phyloP scores from a whole-genome alignment of 2,797 vertebrate genomes.

The Alosa sapidissima region DNA sequence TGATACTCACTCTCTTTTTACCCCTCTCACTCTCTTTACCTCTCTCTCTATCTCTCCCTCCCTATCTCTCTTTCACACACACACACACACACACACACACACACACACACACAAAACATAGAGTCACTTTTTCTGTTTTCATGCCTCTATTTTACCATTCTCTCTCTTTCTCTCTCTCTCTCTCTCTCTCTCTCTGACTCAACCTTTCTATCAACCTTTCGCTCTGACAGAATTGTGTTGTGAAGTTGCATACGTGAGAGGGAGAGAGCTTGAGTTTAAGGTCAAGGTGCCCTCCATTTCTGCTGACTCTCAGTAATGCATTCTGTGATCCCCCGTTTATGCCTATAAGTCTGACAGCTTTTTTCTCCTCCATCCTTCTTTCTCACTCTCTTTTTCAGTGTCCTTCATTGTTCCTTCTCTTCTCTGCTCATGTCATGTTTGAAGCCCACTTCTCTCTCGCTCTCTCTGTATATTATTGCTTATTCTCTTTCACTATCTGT shows the following conservation, averaged over 20 bases:
- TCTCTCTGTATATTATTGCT: neutral
- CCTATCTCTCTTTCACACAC: neutral
- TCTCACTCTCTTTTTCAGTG: constrained; percentile 4
- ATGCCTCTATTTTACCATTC: neutral
- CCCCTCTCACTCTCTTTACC: constrained; percentile 1
- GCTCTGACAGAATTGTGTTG: constrained; percentile 13
- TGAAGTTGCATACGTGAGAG: neutral
- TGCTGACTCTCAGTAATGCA: neutral
- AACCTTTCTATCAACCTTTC: neutral
- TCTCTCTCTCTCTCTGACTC: neutral
- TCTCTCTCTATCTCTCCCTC: neutral
- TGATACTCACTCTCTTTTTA: neutral
- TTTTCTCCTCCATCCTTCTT: neutral
- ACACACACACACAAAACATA: neutral
- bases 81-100: constrained; percentile 1
- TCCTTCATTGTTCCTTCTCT: constrained; percentile 36
- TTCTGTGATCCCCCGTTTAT: neutral
- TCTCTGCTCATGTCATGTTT: constrained; percentile 35
- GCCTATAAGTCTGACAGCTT: neutral
- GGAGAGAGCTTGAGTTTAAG: neutral
- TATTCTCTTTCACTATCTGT: neutral
- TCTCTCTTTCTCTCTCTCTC: neutral
- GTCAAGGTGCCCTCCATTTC: constrained; percentile 6
- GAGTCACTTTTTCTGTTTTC: neutral
- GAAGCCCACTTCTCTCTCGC: constrained; percentile 33